These are phyloP conservation scores for Orchestia grillus DNA, from an alignment of 1,140 invertebrate species.

Conservation along the genomic window DNA sequence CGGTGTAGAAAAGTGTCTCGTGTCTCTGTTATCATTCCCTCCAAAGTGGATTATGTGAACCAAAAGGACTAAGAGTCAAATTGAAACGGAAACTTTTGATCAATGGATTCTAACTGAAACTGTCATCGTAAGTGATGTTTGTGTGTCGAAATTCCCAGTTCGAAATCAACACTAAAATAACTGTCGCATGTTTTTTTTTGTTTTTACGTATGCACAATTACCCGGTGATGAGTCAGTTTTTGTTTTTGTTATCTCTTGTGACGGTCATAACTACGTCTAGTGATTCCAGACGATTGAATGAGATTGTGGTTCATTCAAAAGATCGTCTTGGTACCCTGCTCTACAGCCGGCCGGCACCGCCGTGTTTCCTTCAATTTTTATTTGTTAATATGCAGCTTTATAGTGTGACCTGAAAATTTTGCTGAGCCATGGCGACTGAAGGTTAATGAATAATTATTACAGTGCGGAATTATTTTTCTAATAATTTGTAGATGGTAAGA, in stretches of 20 bases:
- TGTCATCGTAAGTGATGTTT: neutral
- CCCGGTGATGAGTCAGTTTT: neutral
- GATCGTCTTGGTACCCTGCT: neutral
- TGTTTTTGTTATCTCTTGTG: neutral
- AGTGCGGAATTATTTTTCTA: no score
- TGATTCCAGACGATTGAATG: neutral
- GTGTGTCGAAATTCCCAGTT: neutral
- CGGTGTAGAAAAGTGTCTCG: neutral
- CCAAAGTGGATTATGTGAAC: neutral
- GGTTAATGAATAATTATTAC: no score
- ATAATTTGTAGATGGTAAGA: no score
- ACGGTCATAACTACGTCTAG: neutral
- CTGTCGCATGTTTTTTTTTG: neutral
- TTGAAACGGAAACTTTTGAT: neutral
- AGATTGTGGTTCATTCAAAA: neutral
- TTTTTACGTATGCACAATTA: neutral
- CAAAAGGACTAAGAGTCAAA: neutral
- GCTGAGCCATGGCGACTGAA: no score
- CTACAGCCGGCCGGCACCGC: neutral
- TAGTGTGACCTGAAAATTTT: neutral
- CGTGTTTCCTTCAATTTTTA: neutral
- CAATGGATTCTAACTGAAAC: neutral
- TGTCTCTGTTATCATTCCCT: neutral
- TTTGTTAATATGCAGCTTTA: neutral
- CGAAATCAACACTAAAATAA: neutral